phyloP scores from a whole-genome alignment of 2,797 vertebrate species.

The Thunnus albacares region DNA sequence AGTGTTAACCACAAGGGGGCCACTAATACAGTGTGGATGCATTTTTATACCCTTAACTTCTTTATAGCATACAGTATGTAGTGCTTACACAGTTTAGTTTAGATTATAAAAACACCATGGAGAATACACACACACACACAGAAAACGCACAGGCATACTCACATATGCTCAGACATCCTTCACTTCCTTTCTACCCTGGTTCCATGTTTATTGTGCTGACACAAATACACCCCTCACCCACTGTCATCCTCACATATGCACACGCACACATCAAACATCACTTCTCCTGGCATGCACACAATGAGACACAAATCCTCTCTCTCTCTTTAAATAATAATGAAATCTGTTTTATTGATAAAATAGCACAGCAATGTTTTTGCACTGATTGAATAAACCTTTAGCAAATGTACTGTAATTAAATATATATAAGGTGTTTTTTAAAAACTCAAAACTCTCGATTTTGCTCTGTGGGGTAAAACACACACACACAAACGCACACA shows the following conservation, averaged over 20 bases:
- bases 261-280: conserved; percentile 62
- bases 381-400: too few species aligned
- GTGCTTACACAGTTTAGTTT: conserved; percentile 14
- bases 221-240: conserved; percentile 64
- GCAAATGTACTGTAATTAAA: too few species aligned
- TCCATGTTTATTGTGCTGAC: conserved; percentile 60
- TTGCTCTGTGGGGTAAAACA: too few species aligned
- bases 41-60: neutral
- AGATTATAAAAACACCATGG: conserved; percentile 3
- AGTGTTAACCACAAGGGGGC: conserved; percentile 64
- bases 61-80: neutral
- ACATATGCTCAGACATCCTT: conserved; percentile 56
- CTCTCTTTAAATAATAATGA: conserved; percentile 1
- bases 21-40: conserved; percentile 16
- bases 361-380: too few species aligned
- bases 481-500: neutral
- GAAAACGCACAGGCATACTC: neutral
- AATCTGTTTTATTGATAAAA: too few species aligned
- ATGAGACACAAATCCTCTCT: conserved; percentile 51
- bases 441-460: too few species aligned
- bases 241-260: conserved; percentile 57
- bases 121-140: conserved; percentile 19
- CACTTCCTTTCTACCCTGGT: conserved; percentile 51
- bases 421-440: too few species aligned
- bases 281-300: conserved; percentile 59